phyloP scores from a whole-genome alignment of 2,888 invertebrate genomes.

The Hypsopygia costalis region DNA sequence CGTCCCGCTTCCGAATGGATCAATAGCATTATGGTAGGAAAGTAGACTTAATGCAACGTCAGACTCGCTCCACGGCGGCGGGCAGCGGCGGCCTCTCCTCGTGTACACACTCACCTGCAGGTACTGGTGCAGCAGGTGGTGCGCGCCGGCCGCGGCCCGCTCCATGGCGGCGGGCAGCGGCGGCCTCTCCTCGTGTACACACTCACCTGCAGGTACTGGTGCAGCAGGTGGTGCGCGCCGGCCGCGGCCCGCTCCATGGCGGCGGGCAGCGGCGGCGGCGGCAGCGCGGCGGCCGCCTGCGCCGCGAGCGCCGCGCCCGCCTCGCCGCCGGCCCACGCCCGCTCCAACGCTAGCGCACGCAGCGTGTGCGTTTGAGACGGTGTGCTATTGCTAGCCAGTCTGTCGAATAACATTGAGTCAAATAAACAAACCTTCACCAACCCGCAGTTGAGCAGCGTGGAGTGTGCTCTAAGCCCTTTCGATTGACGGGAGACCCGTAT shows the following conservation, averaged over 20 bases:
- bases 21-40: no score
- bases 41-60: no score
- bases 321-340: constrained; percentile 71
- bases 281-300: constrained; percentile 63
- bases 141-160: constrained; percentile 67
- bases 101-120: constrained; percentile 53
- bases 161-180: no score
- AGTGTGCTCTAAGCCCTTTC: no score
- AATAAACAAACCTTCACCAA: no score
- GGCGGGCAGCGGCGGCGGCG: constrained; percentile 66
- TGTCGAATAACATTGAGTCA: constrained; percentile 10
- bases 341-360: constrained; percentile 65
- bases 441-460: no score
- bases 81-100: no score
- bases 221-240: constrained; percentile 66
- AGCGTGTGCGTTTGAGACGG: constrained; percentile 46
- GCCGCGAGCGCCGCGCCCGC: constrained; percentile 64
- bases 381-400: constrained; percentile 44
- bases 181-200: no score
- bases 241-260: constrained; percentile 65
- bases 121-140: constrained; percentile 69
- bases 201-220: constrained; percentile 64
- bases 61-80: no score
- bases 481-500: no score
- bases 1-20: no score